These are phyloP conservation scores for Prionailurus bengalensis DNA, from an alignment of 2,113 vertebrate species.

Conservation along the genomic window DNA sequence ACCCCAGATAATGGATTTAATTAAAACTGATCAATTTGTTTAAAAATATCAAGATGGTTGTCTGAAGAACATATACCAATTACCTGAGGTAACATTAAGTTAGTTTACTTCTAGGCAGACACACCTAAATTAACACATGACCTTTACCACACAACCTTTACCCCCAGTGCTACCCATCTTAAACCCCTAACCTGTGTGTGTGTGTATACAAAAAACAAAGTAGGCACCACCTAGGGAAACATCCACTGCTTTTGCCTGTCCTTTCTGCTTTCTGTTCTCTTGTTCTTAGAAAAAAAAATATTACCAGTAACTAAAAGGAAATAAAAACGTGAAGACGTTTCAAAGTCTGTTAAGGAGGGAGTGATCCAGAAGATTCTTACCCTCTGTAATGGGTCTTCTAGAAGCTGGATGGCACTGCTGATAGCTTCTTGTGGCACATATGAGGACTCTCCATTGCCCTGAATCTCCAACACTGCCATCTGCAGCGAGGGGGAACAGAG, in stretches of 20 bases:
- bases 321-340: constrained; percentile 33
- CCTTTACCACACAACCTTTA: neutral
- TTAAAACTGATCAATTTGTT: constrained; percentile 15
- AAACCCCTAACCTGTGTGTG: neutral
- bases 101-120: neutral
- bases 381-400: constrained; percentile 97
- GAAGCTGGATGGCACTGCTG: constrained; percentile 97
- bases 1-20: neutral
- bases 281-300: constrained; percentile 26
- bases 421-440: constrained; percentile 99
- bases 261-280: constrained; percentile 38
- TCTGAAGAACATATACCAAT: neutral
- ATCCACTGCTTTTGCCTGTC: neutral
- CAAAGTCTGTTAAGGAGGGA: constrained; percentile 21
- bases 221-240: constrained; percentile 9
- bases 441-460: constrained; percentile 98
- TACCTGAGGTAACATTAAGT: constrained; percentile 40
- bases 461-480: constrained; percentile 99
- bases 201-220: neutral
- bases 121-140: neutral
- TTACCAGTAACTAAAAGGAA: neutral
- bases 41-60: constrained; percentile 39
- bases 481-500: constrained; percentile 72
- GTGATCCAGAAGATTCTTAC: constrained; percentile 86
- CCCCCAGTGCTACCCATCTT: neutral